Conservation (phyloP, 2,797 vertebrate species). For the Heliangelus exortis region DNA sequence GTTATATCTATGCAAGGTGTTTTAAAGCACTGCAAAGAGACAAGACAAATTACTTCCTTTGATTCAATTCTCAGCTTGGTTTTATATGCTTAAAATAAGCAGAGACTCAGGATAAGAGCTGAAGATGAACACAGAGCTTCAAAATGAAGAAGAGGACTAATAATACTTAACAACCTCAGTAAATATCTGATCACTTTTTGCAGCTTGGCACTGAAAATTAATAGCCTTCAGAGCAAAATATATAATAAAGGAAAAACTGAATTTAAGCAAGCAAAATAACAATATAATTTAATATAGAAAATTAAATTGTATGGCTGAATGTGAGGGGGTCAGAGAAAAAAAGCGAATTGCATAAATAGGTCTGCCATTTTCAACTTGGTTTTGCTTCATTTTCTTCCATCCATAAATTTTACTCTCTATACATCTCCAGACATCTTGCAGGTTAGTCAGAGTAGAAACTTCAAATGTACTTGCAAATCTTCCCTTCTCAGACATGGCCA, state of each 20-base stretch:
- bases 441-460: neutral
- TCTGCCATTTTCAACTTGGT: neutral
- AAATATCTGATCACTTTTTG: neutral
- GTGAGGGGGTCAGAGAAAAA: neutral
- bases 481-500: neutral
- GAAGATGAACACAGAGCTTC: neutral
- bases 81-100: neutral
- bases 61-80: neutral
- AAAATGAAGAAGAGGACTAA: neutral
- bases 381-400: neutral
- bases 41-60: neutral
- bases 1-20: neutral
- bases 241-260: neutral
- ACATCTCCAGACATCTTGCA: neutral
- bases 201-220: neutral
- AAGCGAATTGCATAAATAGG: neutral
- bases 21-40: conserved; percentile 4
- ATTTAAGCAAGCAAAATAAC: neutral
- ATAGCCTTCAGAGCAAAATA: neutral
- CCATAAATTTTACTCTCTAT: neutral
- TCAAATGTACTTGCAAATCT: neutral
- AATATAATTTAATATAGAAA: neutral
- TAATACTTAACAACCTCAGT: neutral
- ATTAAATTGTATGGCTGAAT: neutral
- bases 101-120: neutral